These are phyloP conservation scores for Siniperca undulata DNA, from an alignment of 2,797 vertebrate genomes.

Conservation along the genomic window DNA sequence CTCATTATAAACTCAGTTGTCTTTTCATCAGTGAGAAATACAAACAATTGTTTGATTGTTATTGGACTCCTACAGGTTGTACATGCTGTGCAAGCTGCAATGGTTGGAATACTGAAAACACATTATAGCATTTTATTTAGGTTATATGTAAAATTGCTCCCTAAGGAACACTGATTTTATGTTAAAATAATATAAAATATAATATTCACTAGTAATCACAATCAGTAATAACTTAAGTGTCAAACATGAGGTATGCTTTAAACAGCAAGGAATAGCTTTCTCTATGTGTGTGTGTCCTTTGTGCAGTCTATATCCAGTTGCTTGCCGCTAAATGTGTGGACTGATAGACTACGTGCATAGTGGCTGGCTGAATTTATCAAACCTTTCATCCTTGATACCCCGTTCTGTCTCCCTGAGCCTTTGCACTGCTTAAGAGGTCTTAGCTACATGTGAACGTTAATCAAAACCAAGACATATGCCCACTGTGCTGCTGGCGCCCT, in stretches of 20 bases:
- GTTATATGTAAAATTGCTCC: conserved; percentile 27
- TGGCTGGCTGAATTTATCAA: conserved; percentile 64
- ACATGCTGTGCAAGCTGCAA: conserved; percentile 57
- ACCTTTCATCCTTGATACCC: conserved; percentile 53
- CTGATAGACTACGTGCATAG: conserved; percentile 43
- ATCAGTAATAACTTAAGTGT: conserved; percentile 2
- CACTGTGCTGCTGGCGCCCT: conserved; percentile 35
- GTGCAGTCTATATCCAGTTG: conserved; percentile 33
- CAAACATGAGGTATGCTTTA: conserved; percentile 9
- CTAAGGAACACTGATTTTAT: conserved; percentile 33
- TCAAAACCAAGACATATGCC: conserved; percentile 67
- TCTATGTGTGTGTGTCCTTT: conserved; percentile 3
- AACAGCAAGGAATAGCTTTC: neutral
- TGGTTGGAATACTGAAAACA: conserved; percentile 43
- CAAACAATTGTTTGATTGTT: conserved; percentile 76
- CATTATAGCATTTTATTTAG: conserved; percentile 42
- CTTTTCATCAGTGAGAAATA: conserved; percentile 65
- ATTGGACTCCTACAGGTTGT: conserved; percentile 73
- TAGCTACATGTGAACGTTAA: conserved; percentile 59
- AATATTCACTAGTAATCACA: conserved; percentile 26
- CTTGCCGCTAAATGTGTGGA: conserved; percentile 44
- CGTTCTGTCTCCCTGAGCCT: conserved; percentile 45
- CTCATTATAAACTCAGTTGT: conserved; percentile 63
- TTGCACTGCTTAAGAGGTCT: conserved; percentile 59
- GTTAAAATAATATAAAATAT: conserved; percentile 6